A percentile compares a stretch with the other conserved stretches of the same genome.
These are phyloP conservation scores for Mola mola DNA, from an alignment of 2,113 vertebrate genomes.

Conservation along the genomic window DNA sequence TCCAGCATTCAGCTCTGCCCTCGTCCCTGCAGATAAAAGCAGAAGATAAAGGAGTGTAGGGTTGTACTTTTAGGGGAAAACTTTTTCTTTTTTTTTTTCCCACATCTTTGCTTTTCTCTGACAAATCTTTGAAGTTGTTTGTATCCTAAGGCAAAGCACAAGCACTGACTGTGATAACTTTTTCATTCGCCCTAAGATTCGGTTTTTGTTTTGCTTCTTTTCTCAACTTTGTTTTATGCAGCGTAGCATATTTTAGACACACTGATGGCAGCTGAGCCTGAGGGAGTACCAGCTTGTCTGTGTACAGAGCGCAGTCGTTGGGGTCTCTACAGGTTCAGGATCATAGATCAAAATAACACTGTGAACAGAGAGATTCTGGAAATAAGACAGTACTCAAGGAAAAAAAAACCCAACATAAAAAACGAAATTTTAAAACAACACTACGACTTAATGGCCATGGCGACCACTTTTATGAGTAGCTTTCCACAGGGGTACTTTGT, in stretches of 20 bases:
- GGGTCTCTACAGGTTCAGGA: slow-evolving; percentile 28
- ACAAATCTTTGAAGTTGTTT: slow-evolving; percentile 76
- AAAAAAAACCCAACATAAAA: too few species aligned
- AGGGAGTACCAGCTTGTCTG: slow-evolving; percentile 41
- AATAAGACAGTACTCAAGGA: background rate
- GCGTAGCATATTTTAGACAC: slow-evolving; percentile 57
- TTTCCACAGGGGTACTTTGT: too few species aligned
- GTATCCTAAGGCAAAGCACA: slow-evolving; percentile 63
- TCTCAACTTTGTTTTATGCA: slow-evolving; percentile 37
- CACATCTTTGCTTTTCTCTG: slow-evolving; percentile 40
- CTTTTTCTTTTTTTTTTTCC: background rate
- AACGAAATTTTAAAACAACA: too few species aligned
- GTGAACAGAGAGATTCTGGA: slow-evolving; percentile 22
- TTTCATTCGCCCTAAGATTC: slow-evolving; percentile 57
- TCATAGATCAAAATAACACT: slow-evolving; percentile 39
- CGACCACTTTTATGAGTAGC: too few species aligned
- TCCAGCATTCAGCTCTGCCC: slow-evolving; percentile 42
- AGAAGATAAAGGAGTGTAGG: slow-evolving; percentile 1
- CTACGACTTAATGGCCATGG: too few species aligned
- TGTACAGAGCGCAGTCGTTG: slow-evolving; percentile 34
- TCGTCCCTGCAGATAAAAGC: slow-evolving; percentile 44
- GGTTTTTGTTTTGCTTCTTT: slow-evolving; percentile 53
- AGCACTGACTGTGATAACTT: slow-evolving; percentile 47
- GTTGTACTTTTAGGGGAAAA: slow-evolving; percentile 22
- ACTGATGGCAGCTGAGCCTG: slow-evolving; percentile 50